Evolutionary conservation across 2,888 invertebrate species (phyloP), one percentile per base, ranked within the genome.

Genomic region (Acanthosepion pharaonis): DNA sequence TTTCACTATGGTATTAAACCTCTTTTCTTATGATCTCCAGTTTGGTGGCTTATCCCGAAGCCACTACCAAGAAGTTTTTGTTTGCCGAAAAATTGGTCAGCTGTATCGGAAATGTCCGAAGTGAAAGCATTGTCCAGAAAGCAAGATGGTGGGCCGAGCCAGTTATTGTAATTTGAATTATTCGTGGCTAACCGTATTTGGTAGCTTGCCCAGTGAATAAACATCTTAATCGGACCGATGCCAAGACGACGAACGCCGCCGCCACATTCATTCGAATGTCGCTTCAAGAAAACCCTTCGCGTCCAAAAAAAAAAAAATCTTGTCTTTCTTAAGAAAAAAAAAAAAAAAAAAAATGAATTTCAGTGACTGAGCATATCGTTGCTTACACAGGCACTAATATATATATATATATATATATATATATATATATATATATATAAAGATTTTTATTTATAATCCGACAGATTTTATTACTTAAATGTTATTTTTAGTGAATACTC

Each of bases 51-150:
- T n/a, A 78, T 78, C n/a, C 78, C 5, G 33, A 78, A n/a, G n/a
- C n/a, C n/a, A 59, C 20, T 23, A 59, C 78, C n/a, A 15, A n/a
- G 78, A 33, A 78, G n/a, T n/a, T 78, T 78, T 78, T 78, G 28
- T 78, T 78, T n/a, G 28, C 78, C 78, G n/a, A 78, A 78, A n/a
- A 78, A 78, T 78, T 78, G 78, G 78, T 78, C 78, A 78, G 78
- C 78, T 78, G 78, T 78, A 78, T 78, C n/a, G 11, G 78, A 78
- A 33, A 33, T n/a, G 78, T 78, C 78, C n/a, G 78, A 15, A 78
- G 33, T 78, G 78, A 78, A 33, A 78, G 78, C n/a, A 78, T n/a
- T 33, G 78, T 78, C 78, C 78, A n/a, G 15, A n/a, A 78, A 78
- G 11, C n/a, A n/a, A 33, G n/a, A 15, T 78, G n/a, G 78, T 78